These are phyloP conservation scores for Cyprinella venusta DNA, from an alignment of 2,797 vertebrate species.

Conservation along the genomic window DNA sequence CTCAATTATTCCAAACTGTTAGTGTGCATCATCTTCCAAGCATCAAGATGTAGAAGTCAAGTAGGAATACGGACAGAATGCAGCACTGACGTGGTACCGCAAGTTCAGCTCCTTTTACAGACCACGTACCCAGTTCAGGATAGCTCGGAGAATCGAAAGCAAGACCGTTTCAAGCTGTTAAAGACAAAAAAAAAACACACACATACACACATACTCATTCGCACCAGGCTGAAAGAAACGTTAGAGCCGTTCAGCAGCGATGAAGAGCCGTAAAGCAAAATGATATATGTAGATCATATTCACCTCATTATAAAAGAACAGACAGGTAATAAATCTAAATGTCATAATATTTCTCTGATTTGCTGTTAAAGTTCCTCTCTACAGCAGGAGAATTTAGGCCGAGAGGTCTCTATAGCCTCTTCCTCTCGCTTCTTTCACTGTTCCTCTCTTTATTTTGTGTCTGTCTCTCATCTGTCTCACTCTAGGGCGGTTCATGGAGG, in stretches of 20 bases:
- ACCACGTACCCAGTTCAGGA: constrained; percentile 15
- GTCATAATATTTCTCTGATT: constrained; percentile 56
- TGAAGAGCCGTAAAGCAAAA: constrained; percentile 67
- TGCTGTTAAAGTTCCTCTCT: constrained; percentile 53
- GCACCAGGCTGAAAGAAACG: constrained; percentile 62
- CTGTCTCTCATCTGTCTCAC: constrained; percentile 62
- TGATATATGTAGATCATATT: constrained; percentile 46
- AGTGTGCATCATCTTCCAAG: neutral
- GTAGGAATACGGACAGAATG: neutral
- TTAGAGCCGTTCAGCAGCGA: constrained; percentile 77
- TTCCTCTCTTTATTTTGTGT: constrained; percentile 52
- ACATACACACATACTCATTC: constrained; percentile 21
- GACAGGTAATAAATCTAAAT: constrained; percentile 64
- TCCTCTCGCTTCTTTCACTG: constrained; percentile 45
- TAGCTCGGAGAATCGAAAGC: constrained; percentile 49
- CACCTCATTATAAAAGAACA: constrained; percentile 47
- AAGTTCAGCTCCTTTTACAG: constrained; percentile 13
- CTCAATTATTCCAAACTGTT: neutral
- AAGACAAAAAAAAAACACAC: constrained; percentile 48
- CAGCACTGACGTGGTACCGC: neutral
- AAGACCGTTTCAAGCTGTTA: constrained; percentile 55
- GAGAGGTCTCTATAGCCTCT: constrained; percentile 35
- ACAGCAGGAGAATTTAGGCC: constrained; percentile 56
- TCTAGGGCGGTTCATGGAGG: constrained; percentile 64
- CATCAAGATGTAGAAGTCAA: neutral